phyloP scores from a whole-genome alignment of 2,797 vertebrate genomes.

The Fundulus diaphanus region DNA sequence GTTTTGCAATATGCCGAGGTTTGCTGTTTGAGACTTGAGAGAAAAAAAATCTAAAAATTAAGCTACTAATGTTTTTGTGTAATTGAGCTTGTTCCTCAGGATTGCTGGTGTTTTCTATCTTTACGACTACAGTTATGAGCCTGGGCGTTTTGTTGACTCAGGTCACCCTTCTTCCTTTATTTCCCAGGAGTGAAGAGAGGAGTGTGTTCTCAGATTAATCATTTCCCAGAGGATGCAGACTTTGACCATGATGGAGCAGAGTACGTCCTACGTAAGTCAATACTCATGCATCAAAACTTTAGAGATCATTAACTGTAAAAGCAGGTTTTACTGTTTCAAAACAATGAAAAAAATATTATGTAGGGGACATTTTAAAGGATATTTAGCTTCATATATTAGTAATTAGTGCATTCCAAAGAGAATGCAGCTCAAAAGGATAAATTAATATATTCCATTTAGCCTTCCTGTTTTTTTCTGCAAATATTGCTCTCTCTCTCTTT shows the following conservation, averaged over 20 bases:
- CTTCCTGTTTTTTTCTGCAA: background rate
- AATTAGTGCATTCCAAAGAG: background rate
- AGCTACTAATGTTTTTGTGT: constrained; percentile 12
- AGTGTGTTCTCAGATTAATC: constrained; percentile 94
- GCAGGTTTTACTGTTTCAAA: background rate
- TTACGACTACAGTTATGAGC: constrained; percentile 17
- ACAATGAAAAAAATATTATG: background rate
- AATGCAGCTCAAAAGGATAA: background rate
- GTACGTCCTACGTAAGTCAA: constrained; percentile 91
- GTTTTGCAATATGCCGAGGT: background rate
- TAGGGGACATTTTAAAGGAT: background rate
- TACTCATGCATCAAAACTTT: background rate
- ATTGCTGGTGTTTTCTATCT: constrained; percentile 28
- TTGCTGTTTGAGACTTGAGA: background rate
- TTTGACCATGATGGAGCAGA: constrained; percentile 96
- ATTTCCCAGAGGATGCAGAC: constrained; percentile 95
- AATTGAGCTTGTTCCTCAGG: constrained; percentile 25
- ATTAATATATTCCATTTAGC: background rate
- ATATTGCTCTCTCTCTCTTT: background rate
- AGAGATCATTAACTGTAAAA: background rate
- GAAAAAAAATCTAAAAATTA: background rate
- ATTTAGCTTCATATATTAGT: background rate
- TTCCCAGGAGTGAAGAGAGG: constrained; percentile 90
- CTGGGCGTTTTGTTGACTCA: constrained; percentile 28
- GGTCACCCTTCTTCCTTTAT: constrained; percentile 42